Percentiles rank a stretch among this genome's conserved stretches.
phyloP scores from a whole-genome alignment of 2,888 invertebrate species.

The Eubasilissa splendida region DNA sequence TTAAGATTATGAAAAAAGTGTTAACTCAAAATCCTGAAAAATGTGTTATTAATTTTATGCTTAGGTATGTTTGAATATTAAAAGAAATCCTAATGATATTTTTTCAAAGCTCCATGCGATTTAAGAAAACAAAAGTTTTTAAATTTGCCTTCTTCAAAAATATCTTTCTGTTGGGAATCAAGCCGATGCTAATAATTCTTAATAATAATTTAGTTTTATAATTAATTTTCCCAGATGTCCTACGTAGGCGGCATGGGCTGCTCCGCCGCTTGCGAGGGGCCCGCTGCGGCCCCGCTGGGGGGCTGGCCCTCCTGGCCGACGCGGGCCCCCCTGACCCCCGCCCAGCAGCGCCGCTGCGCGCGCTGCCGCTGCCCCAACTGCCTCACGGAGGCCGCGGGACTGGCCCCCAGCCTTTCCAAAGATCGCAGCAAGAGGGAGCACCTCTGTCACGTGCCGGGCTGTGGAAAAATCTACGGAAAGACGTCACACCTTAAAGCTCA shows the following conservation, averaged over 20 bases:
- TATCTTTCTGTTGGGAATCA: no score
- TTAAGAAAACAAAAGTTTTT: no score
- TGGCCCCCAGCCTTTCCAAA: constrained; percentile 80
- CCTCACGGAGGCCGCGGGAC: constrained; percentile 83
- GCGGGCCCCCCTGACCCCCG: constrained; percentile 67
- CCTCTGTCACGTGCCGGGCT: constrained; percentile 90
- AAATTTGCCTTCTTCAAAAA: no score
- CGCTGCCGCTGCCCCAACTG: constrained; percentile 89
- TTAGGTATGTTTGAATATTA: no score
- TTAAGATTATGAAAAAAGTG: no score
- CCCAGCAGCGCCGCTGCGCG: constrained; percentile 77
- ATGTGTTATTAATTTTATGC: no score
- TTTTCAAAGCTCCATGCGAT: no score
- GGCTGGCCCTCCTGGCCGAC: constrained; percentile 46
- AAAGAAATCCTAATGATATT: no score
- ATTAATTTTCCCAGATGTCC: constrained; percentile 46
- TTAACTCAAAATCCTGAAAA: no score
- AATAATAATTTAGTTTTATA: not conserved
- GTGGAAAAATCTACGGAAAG: constrained; percentile 91
- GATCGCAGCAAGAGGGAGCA: constrained; percentile 85
- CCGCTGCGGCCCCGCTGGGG: constrained; percentile 31
- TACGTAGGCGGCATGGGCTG: constrained; percentile 53
- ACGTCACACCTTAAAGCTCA: constrained; percentile 95
- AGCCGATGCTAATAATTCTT: no score
- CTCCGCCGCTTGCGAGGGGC: constrained; percentile 39